Evolutionary conservation across 2,113 vertebrate species (phyloP).

Genomic region (Furnarius figulus): DNA sequence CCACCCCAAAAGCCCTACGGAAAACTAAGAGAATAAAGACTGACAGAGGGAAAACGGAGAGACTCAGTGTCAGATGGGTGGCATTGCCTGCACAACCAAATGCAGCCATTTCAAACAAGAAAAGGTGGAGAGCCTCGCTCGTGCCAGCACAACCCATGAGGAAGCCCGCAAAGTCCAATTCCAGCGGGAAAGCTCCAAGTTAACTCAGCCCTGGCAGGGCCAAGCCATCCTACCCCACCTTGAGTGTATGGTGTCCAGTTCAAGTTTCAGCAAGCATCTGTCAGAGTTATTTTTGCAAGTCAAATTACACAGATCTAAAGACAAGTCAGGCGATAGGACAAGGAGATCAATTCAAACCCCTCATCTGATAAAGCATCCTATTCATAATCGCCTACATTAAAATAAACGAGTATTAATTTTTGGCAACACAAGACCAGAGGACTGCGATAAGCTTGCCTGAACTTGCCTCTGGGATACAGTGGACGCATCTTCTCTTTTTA

Average conservation of each 20-base stretch:
- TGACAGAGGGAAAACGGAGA: not conserved
- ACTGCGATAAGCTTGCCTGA: slow-evolving; percentile 70
- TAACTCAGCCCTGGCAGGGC: not conserved
- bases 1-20: accelerated
- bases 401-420: slow-evolving; percentile 69
- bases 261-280: slow-evolving; percentile 60
- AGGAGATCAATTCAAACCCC: slow-evolving; percentile 61
- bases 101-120: not conserved
- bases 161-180: not conserved
- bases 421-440: slow-evolving; percentile 60
- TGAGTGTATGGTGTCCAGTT: slow-evolving; percentile 28
- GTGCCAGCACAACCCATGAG: accelerated
- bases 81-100: not conserved
- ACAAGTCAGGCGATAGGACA: slow-evolving; percentile 16
- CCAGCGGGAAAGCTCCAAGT: not conserved
- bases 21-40: not conserved
- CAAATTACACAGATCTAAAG: slow-evolving; percentile 53
- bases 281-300: slow-evolving; percentile 49
- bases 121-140: not conserved
- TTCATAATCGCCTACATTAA: slow-evolving; percentile 56
- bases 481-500: slow-evolving; percentile 75
- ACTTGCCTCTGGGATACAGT: slow-evolving; percentile 71
- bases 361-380: slow-evolving; percentile 52
- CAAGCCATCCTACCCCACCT: slow-evolving; percentile 2
- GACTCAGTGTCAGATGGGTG: not conserved